These are phyloP conservation scores for Panthera leo DNA, from an alignment of 2,113 vertebrate species.

Conservation along the genomic window DNA sequence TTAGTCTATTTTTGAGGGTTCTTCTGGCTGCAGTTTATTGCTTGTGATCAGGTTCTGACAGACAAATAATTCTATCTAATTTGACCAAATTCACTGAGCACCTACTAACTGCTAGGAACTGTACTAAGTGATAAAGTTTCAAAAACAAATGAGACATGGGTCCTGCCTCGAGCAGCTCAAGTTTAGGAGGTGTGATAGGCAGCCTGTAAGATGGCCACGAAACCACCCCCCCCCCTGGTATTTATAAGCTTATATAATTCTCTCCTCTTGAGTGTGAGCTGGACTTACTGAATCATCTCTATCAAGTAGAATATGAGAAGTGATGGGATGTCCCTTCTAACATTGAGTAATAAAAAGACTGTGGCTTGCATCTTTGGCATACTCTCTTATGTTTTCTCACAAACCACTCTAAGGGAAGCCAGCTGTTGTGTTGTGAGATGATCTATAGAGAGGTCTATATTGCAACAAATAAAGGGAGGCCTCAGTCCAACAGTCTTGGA, in stretches of 20 bases:
- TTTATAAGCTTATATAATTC: background rate
- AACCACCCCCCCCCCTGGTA: background rate
- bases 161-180: background rate
- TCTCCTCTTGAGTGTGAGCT: background rate
- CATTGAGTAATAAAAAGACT: background rate
- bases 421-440: background rate
- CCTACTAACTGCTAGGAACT: background rate
- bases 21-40: background rate
- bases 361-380: background rate
- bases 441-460: background rate
- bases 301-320: background rate
- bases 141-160: background rate
- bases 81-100: background rate
- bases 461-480: background rate
- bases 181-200: background rate
- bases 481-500: background rate
- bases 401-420: background rate
- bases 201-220: background rate
- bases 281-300: background rate
- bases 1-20: background rate
- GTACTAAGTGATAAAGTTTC: background rate
- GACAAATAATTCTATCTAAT: background rate
- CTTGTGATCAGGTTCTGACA: background rate
- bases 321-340: background rate
- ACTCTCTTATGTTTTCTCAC: background rate